Evolutionary conservation across 1,140 invertebrate genomes (phyloP).

Genomic region (Uloborus diversus): DNA sequence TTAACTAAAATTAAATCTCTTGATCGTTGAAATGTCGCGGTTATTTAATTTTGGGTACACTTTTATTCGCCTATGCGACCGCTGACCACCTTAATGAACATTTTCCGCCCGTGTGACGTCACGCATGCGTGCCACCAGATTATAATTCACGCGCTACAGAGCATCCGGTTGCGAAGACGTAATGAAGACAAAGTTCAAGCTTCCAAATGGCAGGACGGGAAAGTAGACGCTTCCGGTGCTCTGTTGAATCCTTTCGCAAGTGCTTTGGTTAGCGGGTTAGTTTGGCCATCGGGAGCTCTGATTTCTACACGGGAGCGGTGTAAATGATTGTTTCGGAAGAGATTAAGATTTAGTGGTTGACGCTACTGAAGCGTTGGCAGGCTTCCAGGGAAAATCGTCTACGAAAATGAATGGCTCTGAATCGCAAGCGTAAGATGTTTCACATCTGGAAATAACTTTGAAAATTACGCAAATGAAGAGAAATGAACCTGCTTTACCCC

Average conservation of each 20-base stretch:
- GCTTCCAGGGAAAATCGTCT: constrained; percentile 14
- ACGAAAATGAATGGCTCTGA: neutral
- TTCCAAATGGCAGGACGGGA: constrained; percentile 5
- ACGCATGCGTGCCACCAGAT: constrained; percentile 8
- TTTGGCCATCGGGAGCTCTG: neutral
- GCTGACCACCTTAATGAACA: constrained; percentile 21
- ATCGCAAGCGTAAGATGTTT: neutral
- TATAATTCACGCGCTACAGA: constrained; percentile 27
- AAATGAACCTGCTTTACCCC: neutral
- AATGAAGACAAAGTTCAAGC: constrained; percentile 24
- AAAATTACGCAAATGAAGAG: constrained; percentile 7
- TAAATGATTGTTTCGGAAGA: constrained; percentile 11
- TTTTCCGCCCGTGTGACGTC: constrained; percentile 22
- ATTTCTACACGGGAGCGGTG: neutral
- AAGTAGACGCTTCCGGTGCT: constrained; percentile 12
- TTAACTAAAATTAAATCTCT: constrained; percentile 20
- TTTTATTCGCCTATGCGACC: neutral
- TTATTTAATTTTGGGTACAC: constrained; percentile 18
- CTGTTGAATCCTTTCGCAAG: neutral
- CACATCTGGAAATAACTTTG: constrained; percentile 2
- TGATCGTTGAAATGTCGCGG: neutral
- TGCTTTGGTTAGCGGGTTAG: constrained; percentile 15
- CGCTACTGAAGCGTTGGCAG: constrained; percentile 2
- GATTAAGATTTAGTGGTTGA: constrained; percentile 21
- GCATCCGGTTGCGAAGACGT: constrained; percentile 18